Conservation (phyloP, 2,888 invertebrate genomes). For the Eilema caniola region DNA sequence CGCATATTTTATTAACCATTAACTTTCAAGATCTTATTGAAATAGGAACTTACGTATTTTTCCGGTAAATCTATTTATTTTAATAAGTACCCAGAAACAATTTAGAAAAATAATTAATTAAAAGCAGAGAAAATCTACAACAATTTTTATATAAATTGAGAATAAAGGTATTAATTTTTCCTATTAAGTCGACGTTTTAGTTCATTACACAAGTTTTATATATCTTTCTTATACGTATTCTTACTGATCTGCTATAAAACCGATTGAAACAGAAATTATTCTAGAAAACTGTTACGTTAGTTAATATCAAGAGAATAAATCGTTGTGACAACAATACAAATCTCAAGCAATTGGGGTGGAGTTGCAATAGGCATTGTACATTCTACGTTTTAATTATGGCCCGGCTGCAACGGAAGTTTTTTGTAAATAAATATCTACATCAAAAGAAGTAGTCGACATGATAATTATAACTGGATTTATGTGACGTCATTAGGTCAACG, state of each 20-base stretch:
- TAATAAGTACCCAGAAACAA: too few relatives aligned
- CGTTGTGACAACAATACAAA: background rate
- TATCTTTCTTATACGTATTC: background rate
- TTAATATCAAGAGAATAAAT: background rate
- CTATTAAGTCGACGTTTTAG: background rate
- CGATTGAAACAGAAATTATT: too few relatives aligned
- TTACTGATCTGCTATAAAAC: background rate
- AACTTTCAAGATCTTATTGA: background rate
- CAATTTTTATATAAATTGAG: too few relatives aligned
- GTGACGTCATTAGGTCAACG: constrained; percentile 2
- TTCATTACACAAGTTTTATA: background rate
- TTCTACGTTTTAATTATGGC: constrained; percentile 13
- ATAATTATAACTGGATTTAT: constrained; percentile 11
- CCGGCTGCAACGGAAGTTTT: constrained; percentile 7
- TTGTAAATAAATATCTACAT: constrained; percentile 16
- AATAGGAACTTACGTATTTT: background rate
- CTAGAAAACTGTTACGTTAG: background rate
- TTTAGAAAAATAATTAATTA: too few relatives aligned
- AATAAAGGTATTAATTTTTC: too few relatives aligned
- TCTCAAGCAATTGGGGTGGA: constrained; percentile 6
- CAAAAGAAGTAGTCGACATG: constrained; percentile 13
- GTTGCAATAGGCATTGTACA: constrained; percentile 6
- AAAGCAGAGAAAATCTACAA: too few relatives aligned
- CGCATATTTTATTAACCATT: background rate
- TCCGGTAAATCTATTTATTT: background rate